Percentiles rank a stretch among this genome's conserved stretches.
Evolutionary conservation across 2,888 invertebrate genomes (phyloP).

Genomic region (Tinea semifulvella): DNA sequence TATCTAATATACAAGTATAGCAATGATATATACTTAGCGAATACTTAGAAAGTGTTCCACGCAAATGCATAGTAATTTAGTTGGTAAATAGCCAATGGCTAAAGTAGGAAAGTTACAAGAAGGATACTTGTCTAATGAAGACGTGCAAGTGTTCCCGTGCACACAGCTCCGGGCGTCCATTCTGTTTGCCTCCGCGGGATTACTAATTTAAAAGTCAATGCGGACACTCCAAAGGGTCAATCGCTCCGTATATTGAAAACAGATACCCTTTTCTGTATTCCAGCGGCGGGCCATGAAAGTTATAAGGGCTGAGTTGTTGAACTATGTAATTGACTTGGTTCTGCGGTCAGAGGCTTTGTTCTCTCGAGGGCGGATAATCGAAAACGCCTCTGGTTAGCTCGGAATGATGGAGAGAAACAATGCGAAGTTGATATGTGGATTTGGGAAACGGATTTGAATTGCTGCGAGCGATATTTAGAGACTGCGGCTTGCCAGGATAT

Average conservation of each 20-base stretch:
- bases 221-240: conserved; percentile 66
- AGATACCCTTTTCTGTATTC: conserved; percentile 66
- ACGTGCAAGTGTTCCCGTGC: conserved; percentile 62
- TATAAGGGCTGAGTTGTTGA: conserved; percentile 67
- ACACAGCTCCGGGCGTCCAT: conserved; percentile 48
- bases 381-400: conserved; percentile 63
- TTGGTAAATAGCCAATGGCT: neutral
- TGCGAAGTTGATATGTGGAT: conserved; percentile 64
- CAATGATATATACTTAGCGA: no score
- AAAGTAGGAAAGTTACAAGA: conserved; percentile 1
- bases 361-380: conserved; percentile 60
- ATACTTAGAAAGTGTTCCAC: no score
- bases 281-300: conserved; percentile 62
- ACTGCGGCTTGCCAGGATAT: conserved; percentile 57
- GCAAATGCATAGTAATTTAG: neutral
- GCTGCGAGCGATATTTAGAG: conserved; percentile 62
- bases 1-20: no score
- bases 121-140: conserved; percentile 45
- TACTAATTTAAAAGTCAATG: conserved; percentile 68
- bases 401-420: conserved; percentile 59
- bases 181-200: conserved; percentile 61
- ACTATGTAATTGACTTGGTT: conserved; percentile 67
- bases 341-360: conserved; percentile 64
- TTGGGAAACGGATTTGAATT: conserved; percentile 61
- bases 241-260: conserved; percentile 64